phyloP scores from a whole-genome alignment of 2,113 vertebrate species.

The Tapirus terrestris region DNA sequence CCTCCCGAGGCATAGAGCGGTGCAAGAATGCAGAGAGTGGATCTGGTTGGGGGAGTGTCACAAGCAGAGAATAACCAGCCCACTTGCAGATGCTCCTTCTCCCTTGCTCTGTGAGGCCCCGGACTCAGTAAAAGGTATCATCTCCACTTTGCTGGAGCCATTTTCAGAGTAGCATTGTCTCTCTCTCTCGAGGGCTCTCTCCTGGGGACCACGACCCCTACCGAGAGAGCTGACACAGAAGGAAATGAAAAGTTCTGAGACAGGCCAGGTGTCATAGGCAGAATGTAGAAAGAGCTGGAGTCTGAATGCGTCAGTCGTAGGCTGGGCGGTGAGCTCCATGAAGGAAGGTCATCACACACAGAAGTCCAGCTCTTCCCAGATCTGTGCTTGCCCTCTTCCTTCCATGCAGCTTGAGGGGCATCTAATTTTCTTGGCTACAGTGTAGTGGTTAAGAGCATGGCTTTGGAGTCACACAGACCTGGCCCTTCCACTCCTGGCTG shows the following conservation, averaged over 20 bases:
- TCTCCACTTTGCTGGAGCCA: background rate
- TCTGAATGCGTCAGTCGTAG: background rate
- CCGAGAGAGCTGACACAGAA: background rate
- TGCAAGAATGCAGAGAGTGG: no score
- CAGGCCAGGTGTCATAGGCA: background rate
- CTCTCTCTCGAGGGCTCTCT: background rate
- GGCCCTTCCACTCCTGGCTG: background rate
- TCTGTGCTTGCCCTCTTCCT: background rate
- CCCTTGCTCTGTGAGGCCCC: background rate
- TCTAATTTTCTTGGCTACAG: background rate
- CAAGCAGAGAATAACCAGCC: background rate
- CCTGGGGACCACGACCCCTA: background rate
- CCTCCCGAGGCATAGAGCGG: rapidly evolving
- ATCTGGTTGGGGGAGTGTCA: background rate
- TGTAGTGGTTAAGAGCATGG: background rate
- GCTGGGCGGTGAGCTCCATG: background rate
- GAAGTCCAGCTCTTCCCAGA: background rate
- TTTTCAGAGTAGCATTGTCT: background rate
- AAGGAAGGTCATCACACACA: background rate
- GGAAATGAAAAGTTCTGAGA: background rate
- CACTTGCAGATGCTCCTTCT: background rate
- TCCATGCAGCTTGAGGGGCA: background rate
- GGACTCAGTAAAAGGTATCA: background rate
- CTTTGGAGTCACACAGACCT: background rate
- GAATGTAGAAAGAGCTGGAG: background rate